Evolutionary conservation across 2,888 invertebrate genomes (phyloP), one percentile per base, ranked within the genome.

Genomic region (Machimus atricapillus): DNA sequence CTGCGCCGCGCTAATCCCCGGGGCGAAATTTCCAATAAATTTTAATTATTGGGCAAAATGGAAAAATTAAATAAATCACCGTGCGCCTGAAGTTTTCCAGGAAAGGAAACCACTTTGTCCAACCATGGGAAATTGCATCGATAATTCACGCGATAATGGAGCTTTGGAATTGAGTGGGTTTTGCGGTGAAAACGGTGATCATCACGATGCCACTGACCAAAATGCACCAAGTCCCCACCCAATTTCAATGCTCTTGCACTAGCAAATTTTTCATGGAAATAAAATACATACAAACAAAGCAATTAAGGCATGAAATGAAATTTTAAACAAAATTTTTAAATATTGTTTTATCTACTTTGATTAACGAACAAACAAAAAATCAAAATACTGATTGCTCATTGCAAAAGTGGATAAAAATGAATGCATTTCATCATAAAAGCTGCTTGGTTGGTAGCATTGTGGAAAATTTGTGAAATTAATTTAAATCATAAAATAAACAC

Each of bases 11-110:
- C 46, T 85, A 79, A 86, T 86, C 58, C 27, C 31, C 23, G 46
- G 40, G 1, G 23, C 37, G 40, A 56, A 87, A 58, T 87, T 87
- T n/a, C 85, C 40, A 85, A 85, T 87, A 87, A 87, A 87, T 87
- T 87, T 87, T 87, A 85, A 87, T 86, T 86, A 87, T 85, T 52
- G 85, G 66, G 56, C 37, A 77, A 83, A 76, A 58, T 76, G 87
- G 77, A 83, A 87, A 83, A 87, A 83, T 77, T 81, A 81, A 86
- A 86, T 73, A 58, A 66, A 86, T 52, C 81, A 52, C 81, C 27
- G 66, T 14, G 31, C 27, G 74, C 37, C 37, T 37, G 37, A 34
- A 77, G 77, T 31, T 37, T 37, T 34, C 19, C 76, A n/a, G 34
- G n/a, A 40, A 77, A 37, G 77, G 37, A 77, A 37, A 37, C 37